phyloP scores from a whole-genome alignment of 1,140 invertebrate species.

The Hesperophylax magnus region DNA sequence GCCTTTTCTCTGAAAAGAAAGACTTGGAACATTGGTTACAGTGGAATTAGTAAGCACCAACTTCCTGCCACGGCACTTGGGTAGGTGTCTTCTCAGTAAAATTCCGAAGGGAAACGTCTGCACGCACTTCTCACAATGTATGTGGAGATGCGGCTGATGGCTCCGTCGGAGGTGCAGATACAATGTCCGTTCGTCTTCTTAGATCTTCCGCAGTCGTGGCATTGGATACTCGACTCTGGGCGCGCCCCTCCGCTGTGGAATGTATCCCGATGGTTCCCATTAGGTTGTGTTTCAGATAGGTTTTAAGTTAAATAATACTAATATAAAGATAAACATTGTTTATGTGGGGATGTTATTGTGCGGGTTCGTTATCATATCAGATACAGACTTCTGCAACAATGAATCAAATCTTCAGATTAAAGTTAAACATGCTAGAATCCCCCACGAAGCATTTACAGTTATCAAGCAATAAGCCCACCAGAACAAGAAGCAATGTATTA shows the following conservation, averaged over 20 bases:
- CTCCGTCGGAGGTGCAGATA: not conserved
- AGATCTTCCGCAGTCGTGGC: constrained; percentile 7
- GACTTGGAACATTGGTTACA: not conserved
- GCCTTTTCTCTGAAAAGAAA: not conserved
- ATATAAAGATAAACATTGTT: too few species aligned
- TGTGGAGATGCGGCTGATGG: constrained; percentile 5
- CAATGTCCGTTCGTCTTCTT: not conserved
- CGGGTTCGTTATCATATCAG: too few species aligned
- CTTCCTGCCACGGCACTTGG: not conserved
- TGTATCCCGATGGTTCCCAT: not conserved
- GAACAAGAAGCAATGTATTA: too few species aligned
- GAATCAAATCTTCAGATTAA: too few species aligned
- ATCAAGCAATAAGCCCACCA: too few species aligned
- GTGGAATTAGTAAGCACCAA: not conserved
- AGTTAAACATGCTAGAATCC: too few species aligned
- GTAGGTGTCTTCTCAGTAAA: constrained; percentile 3
- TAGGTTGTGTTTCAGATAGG: not conserved
- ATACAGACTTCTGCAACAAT: too few species aligned
- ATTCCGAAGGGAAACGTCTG: not conserved
- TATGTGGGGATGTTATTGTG: too few species aligned
- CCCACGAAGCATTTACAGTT: too few species aligned
- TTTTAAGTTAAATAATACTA: too few species aligned
- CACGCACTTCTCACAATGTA: constrained; percentile 13
- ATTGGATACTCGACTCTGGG: not conserved
- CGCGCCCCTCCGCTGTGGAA: not conserved